Percentiles rank a stretch among this genome's conserved stretches.
Conservation (phyloP, 2,797 vertebrate genomes). For the Bufotes viridis region DNA sequence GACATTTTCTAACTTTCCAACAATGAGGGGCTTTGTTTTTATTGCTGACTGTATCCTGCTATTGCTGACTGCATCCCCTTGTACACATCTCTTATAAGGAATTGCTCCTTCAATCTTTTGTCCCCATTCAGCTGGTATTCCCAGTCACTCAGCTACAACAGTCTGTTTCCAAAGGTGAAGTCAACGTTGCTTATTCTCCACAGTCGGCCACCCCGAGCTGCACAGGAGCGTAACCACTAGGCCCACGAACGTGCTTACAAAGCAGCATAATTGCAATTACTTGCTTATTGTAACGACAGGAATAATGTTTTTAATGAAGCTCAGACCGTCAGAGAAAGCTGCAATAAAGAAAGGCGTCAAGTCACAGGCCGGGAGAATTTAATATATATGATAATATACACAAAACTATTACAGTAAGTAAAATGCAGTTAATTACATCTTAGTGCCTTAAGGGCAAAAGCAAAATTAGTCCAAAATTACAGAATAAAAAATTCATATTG, state of each 20-base stretch:
- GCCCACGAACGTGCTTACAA: constrained; percentile 61
- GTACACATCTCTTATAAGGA: not conserved
- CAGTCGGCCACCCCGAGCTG: constrained; percentile 9
- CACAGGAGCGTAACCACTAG: constrained; percentile 44
- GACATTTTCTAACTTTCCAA: no score
- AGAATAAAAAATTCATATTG: constrained; percentile 74
- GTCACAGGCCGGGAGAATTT: constrained; percentile 72
- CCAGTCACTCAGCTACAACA: not conserved
- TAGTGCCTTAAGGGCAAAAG: constrained; percentile 67
- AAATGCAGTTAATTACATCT: constrained; percentile 74
- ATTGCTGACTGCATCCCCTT: not conserved
- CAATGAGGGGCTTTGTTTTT: not conserved
- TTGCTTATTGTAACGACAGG: constrained; percentile 68
- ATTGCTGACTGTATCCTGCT: not conserved
- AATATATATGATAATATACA: constrained; percentile 81
- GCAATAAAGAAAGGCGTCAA: constrained; percentile 71
- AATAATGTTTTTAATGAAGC: constrained; percentile 75
- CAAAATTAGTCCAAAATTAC: constrained; percentile 71
- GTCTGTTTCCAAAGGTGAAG: constrained; percentile 16
- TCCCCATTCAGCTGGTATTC: not conserved
- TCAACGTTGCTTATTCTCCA: constrained; percentile 24
- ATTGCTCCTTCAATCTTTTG: not conserved
- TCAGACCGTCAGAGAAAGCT: constrained; percentile 65
- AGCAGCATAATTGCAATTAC: constrained; percentile 69
- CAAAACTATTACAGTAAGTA: constrained; percentile 73